A percentile compares a stretch with the other conserved stretches of the same genome.
Conservation (phyloP, 2,888 invertebrate genomes). For the Asteroscopus sphinx region DNA sequence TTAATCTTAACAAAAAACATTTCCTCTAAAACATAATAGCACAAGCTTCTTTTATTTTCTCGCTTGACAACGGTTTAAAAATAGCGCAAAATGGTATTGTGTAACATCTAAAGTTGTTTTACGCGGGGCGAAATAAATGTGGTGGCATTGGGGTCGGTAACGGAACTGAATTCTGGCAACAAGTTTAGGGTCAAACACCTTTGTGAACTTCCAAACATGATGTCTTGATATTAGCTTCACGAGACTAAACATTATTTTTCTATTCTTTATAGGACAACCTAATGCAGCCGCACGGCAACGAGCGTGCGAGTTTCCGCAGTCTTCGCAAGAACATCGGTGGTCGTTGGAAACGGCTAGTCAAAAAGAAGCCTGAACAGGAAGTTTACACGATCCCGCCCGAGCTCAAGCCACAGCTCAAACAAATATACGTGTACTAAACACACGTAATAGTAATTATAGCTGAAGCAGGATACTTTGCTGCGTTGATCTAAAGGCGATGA, state of each 20-base stretch:
- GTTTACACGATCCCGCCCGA: conserved; percentile 96
- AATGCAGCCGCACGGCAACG: conserved; percentile 92
- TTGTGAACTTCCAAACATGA: conserved; percentile 35
- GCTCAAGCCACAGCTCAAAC: conserved; percentile 96
- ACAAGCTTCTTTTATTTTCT: conserved; percentile 67
- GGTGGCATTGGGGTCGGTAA: conserved; percentile 76
- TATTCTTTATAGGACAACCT: conserved; percentile 93
- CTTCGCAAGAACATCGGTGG: conserved; percentile 96
- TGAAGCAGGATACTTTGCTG: conserved; percentile 83
- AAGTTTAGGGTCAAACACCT: conserved; percentile 72
- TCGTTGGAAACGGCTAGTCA: conserved; percentile 95
- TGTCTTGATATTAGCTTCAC: conserved; percentile 45
- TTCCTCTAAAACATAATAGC: conserved; percentile 59
- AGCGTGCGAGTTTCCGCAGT: conserved; percentile 94
- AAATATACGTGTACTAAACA: conserved; percentile 95
- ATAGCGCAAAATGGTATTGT: conserved; percentile 73
- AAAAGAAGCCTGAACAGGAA: conserved; percentile 95
- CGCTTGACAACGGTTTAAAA: conserved; percentile 75
- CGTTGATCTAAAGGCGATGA: conserved; percentile 72
- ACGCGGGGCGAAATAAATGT: conserved; percentile 66
- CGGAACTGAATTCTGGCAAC: conserved; percentile 71
- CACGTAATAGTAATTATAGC: conserved; percentile 69
- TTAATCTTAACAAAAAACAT: conserved; percentile 42
- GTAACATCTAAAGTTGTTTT: conserved; percentile 74
- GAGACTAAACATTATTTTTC: conserved; percentile 66